These are phyloP conservation scores for Pristionchus maxplancki DNA, from an alignment of 2,888 invertebrate genomes.

Conservation along the genomic window DNA sequence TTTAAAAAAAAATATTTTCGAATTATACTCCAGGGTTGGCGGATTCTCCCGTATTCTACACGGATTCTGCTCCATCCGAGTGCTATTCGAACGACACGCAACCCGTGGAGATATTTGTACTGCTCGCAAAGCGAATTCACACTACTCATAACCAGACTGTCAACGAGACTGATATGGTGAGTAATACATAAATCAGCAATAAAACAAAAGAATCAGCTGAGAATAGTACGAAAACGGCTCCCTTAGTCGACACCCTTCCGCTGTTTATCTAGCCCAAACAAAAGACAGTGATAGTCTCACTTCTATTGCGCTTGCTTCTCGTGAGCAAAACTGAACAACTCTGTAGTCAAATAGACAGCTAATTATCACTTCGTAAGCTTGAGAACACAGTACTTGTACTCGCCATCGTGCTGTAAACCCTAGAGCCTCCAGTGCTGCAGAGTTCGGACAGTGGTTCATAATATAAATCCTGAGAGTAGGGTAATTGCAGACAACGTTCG, in stretches of 20 bases:
- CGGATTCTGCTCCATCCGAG: slow-evolving; percentile 68
- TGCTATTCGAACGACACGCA: slow-evolving; percentile 69
- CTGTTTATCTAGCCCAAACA: slow-evolving; percentile 26
- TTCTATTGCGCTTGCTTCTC: not conserved
- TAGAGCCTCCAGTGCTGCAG: not conserved
- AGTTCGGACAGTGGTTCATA: not conserved
- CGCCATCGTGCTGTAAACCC: not conserved
- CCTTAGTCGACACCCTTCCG: not conserved
- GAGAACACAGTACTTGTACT: not conserved
- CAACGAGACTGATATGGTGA: slow-evolving; percentile 72
- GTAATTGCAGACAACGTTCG: slow-evolving; percentile 70
- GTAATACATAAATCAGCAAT: not conserved
- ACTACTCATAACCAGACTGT: slow-evolving; percentile 71
- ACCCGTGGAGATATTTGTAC: slow-evolving; percentile 69
- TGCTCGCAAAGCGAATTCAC: slow-evolving; percentile 75
- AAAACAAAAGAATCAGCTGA: not conserved
- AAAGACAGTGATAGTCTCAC: slow-evolving; percentile 34
- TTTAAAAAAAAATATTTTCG: not conserved
- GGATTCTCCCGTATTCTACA: slow-evolving; percentile 65
- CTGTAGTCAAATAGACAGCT: slow-evolving; percentile 6
- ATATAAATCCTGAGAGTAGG: not conserved
- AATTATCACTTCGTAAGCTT: not conserved
- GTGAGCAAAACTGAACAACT: not conserved
- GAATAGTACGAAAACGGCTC: slow-evolving; percentile 16
- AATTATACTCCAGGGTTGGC: not conserved